These are phyloP conservation scores for Gallinago undulata DNA, from an alignment of 2,113 vertebrate genomes.

Conservation along the genomic window DNA sequence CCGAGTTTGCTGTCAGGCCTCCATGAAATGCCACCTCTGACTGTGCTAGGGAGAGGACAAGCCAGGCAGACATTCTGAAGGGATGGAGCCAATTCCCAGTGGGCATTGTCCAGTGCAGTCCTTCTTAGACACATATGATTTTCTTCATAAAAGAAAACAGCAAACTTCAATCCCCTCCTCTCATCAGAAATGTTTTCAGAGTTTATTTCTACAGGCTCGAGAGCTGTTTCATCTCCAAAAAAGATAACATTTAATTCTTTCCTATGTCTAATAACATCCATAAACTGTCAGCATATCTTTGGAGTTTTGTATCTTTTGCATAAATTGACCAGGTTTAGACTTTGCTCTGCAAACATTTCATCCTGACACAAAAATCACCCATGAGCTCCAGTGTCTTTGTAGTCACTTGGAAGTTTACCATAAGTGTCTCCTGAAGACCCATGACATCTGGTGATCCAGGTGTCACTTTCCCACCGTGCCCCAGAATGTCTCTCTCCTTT, in stretches of 20 bases:
- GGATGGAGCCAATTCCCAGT: not conserved
- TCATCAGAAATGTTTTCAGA: constrained; percentile 25
- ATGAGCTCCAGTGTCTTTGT: not conserved
- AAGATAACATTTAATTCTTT: constrained; percentile 55
- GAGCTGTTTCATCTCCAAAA: constrained; percentile 39
- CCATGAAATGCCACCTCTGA: not conserved
- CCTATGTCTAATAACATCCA: constrained; percentile 17
- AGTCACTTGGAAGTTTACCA: not conserved
- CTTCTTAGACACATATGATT: not conserved
- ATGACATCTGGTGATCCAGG: not conserved
- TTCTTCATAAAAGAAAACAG: not conserved
- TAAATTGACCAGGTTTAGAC: not conserved
- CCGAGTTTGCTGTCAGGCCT: not conserved
- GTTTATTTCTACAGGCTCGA: constrained; percentile 30
- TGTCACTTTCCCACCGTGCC: not conserved
- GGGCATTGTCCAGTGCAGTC: not conserved
- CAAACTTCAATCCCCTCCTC: not conserved
- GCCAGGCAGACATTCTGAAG: no score
- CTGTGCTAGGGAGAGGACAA: not conserved
- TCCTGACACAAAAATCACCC: not conserved
- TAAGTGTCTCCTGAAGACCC: not conserved
- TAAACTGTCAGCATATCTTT: not conserved
- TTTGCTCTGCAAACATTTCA: not conserved
- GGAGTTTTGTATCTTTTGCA: not conserved
- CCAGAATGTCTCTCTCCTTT: not conserved